Percentiles rank a stretch among this genome's conserved stretches.
Conservation (phyloP, 1,140 invertebrate genomes). For the Mya arenaria region DNA sequence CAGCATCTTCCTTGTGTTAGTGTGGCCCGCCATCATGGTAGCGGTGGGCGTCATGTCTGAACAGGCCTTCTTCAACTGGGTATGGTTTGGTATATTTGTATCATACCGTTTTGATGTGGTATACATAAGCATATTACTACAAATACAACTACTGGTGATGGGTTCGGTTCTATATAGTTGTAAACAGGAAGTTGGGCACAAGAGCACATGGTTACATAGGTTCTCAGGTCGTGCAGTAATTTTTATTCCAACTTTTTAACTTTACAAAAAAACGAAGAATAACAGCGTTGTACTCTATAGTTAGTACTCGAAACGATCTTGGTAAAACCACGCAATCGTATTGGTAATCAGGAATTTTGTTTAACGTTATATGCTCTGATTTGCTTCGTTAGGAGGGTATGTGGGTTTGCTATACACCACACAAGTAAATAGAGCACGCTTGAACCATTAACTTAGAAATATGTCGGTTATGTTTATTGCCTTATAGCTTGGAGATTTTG, state of each 20-base stretch:
- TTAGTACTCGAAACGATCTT: no score
- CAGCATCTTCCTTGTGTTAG: constrained; percentile 68
- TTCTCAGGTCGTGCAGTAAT: background rate
- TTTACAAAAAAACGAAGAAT: background rate
- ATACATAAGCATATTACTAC: no score
- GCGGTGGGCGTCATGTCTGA: constrained; percentile 64
- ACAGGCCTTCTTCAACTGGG: constrained; percentile 72
- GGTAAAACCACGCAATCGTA: no score
- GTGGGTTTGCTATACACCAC: background rate
- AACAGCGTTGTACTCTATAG: no score
- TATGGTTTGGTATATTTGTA: constrained; percentile 26
- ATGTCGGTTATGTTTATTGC: background rate
- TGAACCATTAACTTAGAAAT: background rate
- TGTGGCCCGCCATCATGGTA: constrained; percentile 76
- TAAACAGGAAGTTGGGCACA: background rate
- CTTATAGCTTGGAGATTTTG: background rate
- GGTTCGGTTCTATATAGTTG: background rate
- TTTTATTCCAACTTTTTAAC: background rate
- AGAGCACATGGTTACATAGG: background rate
- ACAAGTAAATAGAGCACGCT: background rate
- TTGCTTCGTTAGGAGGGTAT: background rate
- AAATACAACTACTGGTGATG: background rate
- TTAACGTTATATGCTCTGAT: no score
- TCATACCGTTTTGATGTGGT: background rate
- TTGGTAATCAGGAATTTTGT: no score